Evolutionary conservation across 2,888 invertebrate species (phyloP).

Genomic region (Drosophila lacicola): DNA sequence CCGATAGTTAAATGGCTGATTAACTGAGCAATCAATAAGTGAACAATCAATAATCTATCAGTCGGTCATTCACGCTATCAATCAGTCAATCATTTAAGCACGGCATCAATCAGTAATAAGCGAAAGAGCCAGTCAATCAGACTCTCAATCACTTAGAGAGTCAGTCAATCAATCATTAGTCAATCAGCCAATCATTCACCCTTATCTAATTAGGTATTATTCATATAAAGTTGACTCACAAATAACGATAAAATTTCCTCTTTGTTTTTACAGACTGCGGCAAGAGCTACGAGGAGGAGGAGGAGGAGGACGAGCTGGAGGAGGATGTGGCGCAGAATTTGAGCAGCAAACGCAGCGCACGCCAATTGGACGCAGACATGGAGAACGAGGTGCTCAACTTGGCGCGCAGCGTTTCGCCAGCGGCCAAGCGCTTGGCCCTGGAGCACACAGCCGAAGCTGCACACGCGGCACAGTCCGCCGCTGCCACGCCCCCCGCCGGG

Average conservation of each 20-base stretch:
- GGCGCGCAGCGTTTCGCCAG: conserved; percentile 60
- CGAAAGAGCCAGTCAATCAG: no score
- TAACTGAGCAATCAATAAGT: no score
- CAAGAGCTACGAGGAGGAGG: conserved; percentile 74
- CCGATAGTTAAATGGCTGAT: no score
- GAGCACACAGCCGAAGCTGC: background rate
- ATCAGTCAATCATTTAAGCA: no score
- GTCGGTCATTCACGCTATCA: no score
- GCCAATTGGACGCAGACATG: conserved; percentile 59
- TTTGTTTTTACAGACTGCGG: conserved; percentile 72
- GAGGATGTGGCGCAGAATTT: conserved; percentile 71
- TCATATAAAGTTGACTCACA: conserved; percentile 16
- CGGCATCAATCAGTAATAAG: no score
- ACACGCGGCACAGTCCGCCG: background rate
- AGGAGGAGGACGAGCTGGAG: conserved; percentile 22
- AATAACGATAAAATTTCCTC: conserved; percentile 16
- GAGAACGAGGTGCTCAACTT: conserved; percentile 79
- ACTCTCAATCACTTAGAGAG: no score
- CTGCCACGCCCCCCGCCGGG: conserved; percentile 8
- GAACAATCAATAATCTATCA: no score
- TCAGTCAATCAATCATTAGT: no score
- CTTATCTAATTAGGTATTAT: no score
- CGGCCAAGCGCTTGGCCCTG: conserved; percentile 68
- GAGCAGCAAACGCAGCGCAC: conserved; percentile 72
- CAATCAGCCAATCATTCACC: no score